A percentile compares a stretch with the other conserved stretches of the same genome.
These are phyloP conservation scores for Macroglossus sobrinus DNA, from an alignment of 2,113 vertebrate species.

Conservation along the genomic window DNA sequence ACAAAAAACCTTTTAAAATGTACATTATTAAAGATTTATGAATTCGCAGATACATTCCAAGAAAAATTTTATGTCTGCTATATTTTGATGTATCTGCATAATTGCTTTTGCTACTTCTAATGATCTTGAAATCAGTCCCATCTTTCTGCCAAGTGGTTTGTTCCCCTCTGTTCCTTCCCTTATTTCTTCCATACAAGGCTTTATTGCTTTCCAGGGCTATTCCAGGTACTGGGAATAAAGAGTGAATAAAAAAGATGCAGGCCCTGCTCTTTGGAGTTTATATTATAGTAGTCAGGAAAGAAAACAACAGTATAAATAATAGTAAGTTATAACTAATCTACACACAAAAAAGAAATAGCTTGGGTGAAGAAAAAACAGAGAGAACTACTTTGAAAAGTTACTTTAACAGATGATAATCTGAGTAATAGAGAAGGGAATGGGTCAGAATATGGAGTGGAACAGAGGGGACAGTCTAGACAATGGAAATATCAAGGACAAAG, in stretches of 20 bases:
- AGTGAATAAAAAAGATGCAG: neutral
- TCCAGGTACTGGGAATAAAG: neutral
- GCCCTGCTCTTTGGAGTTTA: neutral
- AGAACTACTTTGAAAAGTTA: neutral
- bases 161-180: fast-evolving
- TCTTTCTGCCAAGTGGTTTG: neutral
- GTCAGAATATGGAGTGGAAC: neutral
- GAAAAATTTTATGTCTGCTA: neutral
- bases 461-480: neutral
- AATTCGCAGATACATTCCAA: neutral
- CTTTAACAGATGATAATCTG: neutral
- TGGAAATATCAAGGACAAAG: neutral
- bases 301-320: neutral
- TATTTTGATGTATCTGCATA: neutral
- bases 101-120: neutral
- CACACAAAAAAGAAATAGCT: neutral
- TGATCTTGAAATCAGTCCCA: neutral
- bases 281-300: neutral
- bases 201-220: neutral
- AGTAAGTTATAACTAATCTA: neutral
- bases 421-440: neutral
- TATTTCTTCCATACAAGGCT: neutral
- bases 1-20: neutral
- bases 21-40: neutral
- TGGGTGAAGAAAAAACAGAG: neutral